A percentile compares a stretch with the other conserved stretches of the same genome.
Conservation (phyloP, 2,888 invertebrate genomes). For the Morpho achilles region DNA sequence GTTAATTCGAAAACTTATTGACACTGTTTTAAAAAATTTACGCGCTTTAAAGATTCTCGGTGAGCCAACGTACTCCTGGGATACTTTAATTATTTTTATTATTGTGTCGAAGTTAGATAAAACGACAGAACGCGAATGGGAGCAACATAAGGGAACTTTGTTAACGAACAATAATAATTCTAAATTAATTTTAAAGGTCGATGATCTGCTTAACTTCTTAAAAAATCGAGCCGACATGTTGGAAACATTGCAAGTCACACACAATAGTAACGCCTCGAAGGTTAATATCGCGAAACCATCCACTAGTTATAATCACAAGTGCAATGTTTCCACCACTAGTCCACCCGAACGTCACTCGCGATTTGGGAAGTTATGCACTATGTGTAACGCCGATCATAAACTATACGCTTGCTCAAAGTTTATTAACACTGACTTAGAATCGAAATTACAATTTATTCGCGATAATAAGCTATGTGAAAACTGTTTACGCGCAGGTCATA, state of each 20-base stretch:
- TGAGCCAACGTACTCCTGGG: neutral
- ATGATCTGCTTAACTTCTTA: neutral
- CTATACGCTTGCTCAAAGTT: neutral
- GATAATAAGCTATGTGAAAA: neutral
- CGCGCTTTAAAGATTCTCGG: slow-evolving; percentile 9
- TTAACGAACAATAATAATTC: too few species aligned
- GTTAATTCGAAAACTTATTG: slow-evolving; percentile 25
- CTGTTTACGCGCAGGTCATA: neutral
- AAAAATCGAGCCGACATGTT: neutral
- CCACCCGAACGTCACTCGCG: neutral
- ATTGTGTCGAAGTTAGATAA: too few species aligned
- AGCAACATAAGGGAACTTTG: too few species aligned
- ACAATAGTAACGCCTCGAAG: too few species aligned
- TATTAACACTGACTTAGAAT: neutral
- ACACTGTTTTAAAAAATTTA: slow-evolving; percentile 22
- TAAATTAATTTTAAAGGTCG: too few species aligned
- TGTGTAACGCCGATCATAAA: neutral
- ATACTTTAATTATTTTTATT: too few species aligned
- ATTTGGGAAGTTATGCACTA: neutral
- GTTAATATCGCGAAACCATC: too few species aligned
- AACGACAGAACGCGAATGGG: too few species aligned
- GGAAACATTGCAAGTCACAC: neutral
- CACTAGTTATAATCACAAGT: too few species aligned
- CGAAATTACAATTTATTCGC: neutral
- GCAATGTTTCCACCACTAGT: neutral